Evolutionary conservation across 2,797 vertebrate genomes (phyloP).

Genomic region (Echiichthys vipera): DNA sequence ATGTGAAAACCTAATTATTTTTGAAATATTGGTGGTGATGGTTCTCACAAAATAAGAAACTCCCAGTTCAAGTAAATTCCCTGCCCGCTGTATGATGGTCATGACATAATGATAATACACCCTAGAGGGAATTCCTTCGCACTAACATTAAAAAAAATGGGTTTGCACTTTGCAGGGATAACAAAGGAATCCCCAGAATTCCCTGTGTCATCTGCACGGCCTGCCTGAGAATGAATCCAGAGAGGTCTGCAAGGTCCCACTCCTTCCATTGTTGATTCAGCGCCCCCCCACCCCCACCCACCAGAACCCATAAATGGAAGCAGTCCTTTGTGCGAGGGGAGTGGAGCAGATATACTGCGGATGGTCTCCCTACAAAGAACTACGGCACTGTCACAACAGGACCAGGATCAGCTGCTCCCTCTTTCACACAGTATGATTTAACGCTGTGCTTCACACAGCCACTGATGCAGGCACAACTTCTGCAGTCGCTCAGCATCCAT

Average conservation of each 20-base stretch:
- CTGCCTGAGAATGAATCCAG: conserved; percentile 78
- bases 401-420: conserved; percentile 74
- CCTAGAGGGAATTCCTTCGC: conserved; percentile 34
- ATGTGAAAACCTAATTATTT: background rate
- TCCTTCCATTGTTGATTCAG: conserved; percentile 80
- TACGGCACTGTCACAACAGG: conserved; percentile 79
- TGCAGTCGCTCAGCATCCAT: conserved; percentile 32
- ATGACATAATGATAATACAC: conserved; percentile 25
- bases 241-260: conserved; percentile 72
- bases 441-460: conserved; percentile 62
- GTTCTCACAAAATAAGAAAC: background rate
- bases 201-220: conserved; percentile 62
- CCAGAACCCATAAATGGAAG: conserved; percentile 76
- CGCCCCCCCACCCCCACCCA: conserved; percentile 63
- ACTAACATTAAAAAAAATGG: conserved; percentile 22
- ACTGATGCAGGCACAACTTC: conserved; percentile 67
- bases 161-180: conserved; percentile 51
- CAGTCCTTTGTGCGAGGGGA: conserved; percentile 76
- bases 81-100: background rate
- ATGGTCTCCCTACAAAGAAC: conserved; percentile 77
- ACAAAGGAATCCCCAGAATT: conserved; percentile 77
- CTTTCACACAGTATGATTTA: conserved; percentile 71
- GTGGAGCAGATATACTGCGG: conserved; percentile 82
- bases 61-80: background rate
- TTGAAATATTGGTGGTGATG: background rate